Evolutionary conservation across 1,140 invertebrate species (phyloP), one percentile per base, ranked within the genome.

Genomic region (Drosophila orena): DNA sequence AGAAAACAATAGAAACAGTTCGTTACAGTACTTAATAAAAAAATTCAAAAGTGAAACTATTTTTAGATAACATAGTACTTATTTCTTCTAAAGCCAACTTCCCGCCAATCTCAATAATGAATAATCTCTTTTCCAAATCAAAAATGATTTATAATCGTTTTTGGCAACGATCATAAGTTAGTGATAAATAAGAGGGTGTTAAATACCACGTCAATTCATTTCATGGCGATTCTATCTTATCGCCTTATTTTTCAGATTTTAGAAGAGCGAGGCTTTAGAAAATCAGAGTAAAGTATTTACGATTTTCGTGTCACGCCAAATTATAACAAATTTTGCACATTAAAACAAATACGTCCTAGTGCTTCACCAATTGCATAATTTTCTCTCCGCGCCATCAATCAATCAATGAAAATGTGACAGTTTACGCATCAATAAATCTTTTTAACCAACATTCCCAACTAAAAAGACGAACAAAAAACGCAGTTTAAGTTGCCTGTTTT

Each of bases 171-270:
- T 77, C 52, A 68, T 34, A 24, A 12, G 20, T 40, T 22, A 42
- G 14, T 34, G 24, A 62, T 49, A 62, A 40, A 34, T 34, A n/a
- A 30, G 11, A 3, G 40, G 49, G 22, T 15, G 34, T 56, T 38
- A 65, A 49, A 46, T 49, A 40, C 62, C 34, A 30, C 24, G 35
- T 40, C 44, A 47, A 17, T 15, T 64, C 30, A 1, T 22, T 46
- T n/a, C 12, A 50, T 37, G 42, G 30, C 14, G 20, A 75, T 64
- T 65, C 52, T 64, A 44, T 64, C 71, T 75, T 74, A 74, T 74
- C 58, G 58, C 20, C 14, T 6, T 0, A 34, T 14, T 54, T 52
- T 35, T 43, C 3, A 66, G 37, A 66, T 68, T 15, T 52, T 43
- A n/a, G n/a, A 46, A 30, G 44, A 43, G 40, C 27, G 43, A 35